Percentiles rank a stretch among this genome's conserved stretches.
These are phyloP conservation scores for Hemicordylus capensis DNA, from an alignment of 2,113 vertebrate genomes.

Conservation along the genomic window DNA sequence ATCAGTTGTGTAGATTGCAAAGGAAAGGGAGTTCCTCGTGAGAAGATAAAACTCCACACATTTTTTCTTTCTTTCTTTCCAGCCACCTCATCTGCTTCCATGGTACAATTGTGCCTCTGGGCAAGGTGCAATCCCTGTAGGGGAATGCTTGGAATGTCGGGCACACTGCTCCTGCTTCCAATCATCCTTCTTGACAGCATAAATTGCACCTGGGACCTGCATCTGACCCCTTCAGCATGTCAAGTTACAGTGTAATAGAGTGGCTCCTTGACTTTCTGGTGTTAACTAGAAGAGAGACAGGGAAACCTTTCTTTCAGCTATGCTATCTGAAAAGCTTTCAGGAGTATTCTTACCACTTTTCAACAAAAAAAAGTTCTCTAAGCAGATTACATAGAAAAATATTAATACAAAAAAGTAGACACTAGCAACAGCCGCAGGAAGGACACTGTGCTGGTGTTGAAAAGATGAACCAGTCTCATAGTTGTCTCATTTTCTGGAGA, in stretches of 20 bases:
- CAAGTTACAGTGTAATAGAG: background rate
- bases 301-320: background rate
- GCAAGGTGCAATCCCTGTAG: background rate
- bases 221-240: background rate
- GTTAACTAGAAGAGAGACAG: background rate
- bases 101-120: background rate
- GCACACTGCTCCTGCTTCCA: background rate
- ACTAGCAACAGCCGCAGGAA: too few species aligned
- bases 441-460: too few species aligned
- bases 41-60: slow-evolving; percentile 8
- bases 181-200: background rate
- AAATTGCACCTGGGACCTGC: background rate
- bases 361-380: too few species aligned
- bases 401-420: too few species aligned
- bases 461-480: background rate
- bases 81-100: background rate
- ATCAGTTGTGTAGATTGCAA: slow-evolving; percentile 23
- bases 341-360: too few species aligned
- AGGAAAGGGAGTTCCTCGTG: slow-evolving; percentile 21
- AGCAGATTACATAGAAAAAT: too few species aligned
- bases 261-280: background rate
- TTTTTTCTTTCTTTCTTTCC: background rate
- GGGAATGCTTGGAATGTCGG: background rate
- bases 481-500: background rate
- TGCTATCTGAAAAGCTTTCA: background rate